These are phyloP conservation scores for Nycteola revayana DNA, from an alignment of 2,888 invertebrate genomes.

Conservation along the genomic window DNA sequence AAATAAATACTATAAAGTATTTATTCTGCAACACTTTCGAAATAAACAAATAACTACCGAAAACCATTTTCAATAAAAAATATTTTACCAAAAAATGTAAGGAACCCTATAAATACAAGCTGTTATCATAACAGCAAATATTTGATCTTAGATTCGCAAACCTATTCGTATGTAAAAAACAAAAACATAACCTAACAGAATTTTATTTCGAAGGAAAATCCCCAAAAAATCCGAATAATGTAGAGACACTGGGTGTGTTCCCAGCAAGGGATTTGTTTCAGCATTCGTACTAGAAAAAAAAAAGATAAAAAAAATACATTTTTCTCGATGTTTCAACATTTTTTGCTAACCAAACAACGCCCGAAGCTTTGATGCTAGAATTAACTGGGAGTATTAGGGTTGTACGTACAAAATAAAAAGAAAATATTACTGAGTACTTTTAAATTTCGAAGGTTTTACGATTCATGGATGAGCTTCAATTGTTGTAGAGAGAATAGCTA, in stretches of 20 bases:
- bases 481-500: too few relatives aligned
- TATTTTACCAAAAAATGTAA: neutral
- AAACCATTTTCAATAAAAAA: too few relatives aligned
- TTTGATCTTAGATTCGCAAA: conserved; percentile 12
- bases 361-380: conserved; percentile 39
- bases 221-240: conserved; percentile 29
- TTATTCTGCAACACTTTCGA: too few relatives aligned
- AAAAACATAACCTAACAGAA: conserved; percentile 21
- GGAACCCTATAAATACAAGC: neutral
- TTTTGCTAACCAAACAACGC: conserved; percentile 39
- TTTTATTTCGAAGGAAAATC: conserved; percentile 34
- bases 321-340: conserved; percentile 36
- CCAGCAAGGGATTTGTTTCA: conserved; percentile 31
- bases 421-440: conserved; percentile 8
- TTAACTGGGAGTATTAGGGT: conserved; percentile 43
- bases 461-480: too few relatives aligned
- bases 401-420: conserved; percentile 19
- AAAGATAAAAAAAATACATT: conserved; percentile 25
- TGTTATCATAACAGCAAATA: conserved; percentile 4
- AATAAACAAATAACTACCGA: too few relatives aligned
- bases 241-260: conserved; percentile 20
- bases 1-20: too few relatives aligned
- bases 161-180: conserved; percentile 24
- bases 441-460: too few relatives aligned
- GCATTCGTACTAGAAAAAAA: conserved; percentile 11